Base-by-base conservation (phyloP, 2,113 vertebrate species). In the Oceanodroma tethys region DNA sequence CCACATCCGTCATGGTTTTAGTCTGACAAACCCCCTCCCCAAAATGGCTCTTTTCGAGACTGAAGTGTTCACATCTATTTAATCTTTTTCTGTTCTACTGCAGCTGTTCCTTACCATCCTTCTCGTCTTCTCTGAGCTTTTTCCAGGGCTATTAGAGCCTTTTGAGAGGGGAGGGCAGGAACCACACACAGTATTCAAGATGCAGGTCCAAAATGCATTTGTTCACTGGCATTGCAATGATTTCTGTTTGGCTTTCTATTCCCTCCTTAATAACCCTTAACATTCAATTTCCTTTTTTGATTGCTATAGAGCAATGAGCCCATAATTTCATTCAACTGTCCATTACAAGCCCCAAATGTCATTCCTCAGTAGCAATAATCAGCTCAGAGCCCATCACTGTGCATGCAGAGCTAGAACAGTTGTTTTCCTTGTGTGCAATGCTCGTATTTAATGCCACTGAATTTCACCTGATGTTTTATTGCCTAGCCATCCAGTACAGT, bases 191-290 rank as follows among this genome's bases (percentile, higher is more conserved):
- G 27, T 60, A 56, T 48, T 60, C 58, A 52, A 95, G 45, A 67
- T 7, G 47, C 38, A 78, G 59, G 83, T 81, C 81, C 81, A 74
- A 91, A 95, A 87, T 27, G 11, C 32, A 47, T 78, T 88, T 71
- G 30, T 92, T 93, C 65, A 42, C 73, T 32, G 71, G 38, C 78
- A 71, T 87, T 68, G 90, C 0, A 1, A 82, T 92, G 68, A 94
- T 93, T 97, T 95, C 86, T 95, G 76, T 87, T 97, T 95, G 84
- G 29, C 29, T 96, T 96, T 94, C 93, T 94, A 94, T 81, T 95
- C 84, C 53, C 93, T 94, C 73, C 95, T 96, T 94, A 96, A 96
- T 96, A 96, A 96, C 78, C 89, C 56, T 67, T 88, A 96, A 93
- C 86, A 86, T 95, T 95, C 91, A 92, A 91, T 96, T 94, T 95